These are phyloP conservation scores for Chloromyia formosa DNA, from an alignment of 2,888 invertebrate species.

Conservation along the genomic window DNA sequence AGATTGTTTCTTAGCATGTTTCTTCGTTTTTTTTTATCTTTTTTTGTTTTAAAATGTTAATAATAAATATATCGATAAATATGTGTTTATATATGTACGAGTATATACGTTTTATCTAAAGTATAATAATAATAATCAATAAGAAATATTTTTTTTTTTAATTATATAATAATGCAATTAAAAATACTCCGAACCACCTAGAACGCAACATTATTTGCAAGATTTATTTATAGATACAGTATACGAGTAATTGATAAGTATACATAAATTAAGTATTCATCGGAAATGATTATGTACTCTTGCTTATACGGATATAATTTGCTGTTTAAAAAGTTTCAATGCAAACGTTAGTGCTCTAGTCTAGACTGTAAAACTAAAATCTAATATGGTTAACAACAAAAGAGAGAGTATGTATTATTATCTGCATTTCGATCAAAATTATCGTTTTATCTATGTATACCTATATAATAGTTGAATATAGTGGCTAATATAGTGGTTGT, in stretches of 20 bases:
- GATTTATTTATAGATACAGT: slow-evolving; percentile 19
- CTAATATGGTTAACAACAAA: neutral
- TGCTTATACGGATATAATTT: neutral
- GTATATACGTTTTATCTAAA: slow-evolving; percentile 7
- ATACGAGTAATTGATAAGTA: slow-evolving; percentile 25
- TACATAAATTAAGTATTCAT: slow-evolving; percentile 7
- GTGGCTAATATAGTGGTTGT: no score
- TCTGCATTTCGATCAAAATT: neutral
- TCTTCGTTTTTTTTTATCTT: neutral
- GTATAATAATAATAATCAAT: slow-evolving; percentile 13
- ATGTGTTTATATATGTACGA: slow-evolving; percentile 38
- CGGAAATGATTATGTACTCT: neutral
- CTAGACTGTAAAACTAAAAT: slow-evolving; percentile 31
- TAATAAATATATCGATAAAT: slow-evolving; percentile 40
- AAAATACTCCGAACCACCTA: slow-evolving; percentile 35
- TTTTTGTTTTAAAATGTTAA: slow-evolving; percentile 33
- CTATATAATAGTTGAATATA: no score
- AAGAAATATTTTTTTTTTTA: no score
- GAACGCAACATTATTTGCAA: slow-evolving; percentile 34
- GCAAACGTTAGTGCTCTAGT: slow-evolving; percentile 37
- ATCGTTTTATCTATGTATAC: no score
- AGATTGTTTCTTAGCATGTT: slow-evolving; percentile 36
- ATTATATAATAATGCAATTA: slow-evolving; percentile 6
- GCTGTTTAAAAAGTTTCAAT: slow-evolving; percentile 27
- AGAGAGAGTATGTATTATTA: slow-evolving; percentile 9